These are phyloP conservation scores for Kobus ellipsiprymnus DNA, from an alignment of 2,113 vertebrate genomes.

Conservation along the genomic window DNA sequence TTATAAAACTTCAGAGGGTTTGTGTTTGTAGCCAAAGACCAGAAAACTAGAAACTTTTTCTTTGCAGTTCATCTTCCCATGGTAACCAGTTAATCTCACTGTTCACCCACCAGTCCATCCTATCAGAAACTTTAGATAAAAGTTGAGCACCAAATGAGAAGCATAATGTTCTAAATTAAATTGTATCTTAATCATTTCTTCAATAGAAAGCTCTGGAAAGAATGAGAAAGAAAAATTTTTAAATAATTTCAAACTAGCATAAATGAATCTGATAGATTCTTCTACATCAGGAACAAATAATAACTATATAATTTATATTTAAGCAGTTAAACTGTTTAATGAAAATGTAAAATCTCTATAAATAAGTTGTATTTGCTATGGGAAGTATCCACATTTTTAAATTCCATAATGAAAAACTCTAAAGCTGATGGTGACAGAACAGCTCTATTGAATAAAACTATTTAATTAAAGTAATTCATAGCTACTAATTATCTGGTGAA, in stretches of 20 bases:
- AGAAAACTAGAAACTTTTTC: neutral
- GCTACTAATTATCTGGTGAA: neutral
- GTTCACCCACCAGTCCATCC: neutral
- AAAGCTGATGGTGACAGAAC: neutral
- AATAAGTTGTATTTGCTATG: neutral
- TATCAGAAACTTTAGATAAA: neutral
- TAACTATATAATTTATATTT: neutral
- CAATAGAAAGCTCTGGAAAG: neutral
- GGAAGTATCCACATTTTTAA: neutral
- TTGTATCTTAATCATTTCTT: neutral
- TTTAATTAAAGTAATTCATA: neutral
- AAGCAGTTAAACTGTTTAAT: neutral
- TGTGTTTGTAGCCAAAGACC: neutral
- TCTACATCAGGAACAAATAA: neutral
- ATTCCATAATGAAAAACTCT: neutral
- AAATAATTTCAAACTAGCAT: neutral
- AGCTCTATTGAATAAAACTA: neutral
- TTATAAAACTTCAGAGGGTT: neutral
- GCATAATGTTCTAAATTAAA: neutral
- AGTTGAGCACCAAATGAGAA: neutral
- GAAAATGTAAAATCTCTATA: neutral
- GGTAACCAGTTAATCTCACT: neutral
- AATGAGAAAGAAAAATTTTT: neutral
- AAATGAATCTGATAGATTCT: neutral
- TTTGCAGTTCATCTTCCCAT: neutral